These are phyloP conservation scores for Heliopora coerulea DNA, from an alignment of 92 coral and sea anemone genomes.

Conservation along the genomic window DNA sequence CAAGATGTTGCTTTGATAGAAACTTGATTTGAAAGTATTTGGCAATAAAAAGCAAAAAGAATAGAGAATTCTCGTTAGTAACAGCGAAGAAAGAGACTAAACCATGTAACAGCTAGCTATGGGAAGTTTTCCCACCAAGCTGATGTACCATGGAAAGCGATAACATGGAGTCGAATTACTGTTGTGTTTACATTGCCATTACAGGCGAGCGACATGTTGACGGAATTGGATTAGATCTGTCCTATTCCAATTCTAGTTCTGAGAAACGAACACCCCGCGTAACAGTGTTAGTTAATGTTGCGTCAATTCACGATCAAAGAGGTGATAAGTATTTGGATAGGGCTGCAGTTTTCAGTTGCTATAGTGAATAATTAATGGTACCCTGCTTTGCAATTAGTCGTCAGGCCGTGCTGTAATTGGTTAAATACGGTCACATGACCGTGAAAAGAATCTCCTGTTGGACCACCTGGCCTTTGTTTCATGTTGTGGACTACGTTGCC, in stretches of 20 bases:
- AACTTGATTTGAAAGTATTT: too few species aligned
- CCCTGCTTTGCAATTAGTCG: constrained; percentile 42
- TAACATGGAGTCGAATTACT: constrained; percentile 14
- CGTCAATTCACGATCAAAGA: too few species aligned
- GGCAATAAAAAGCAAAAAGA: too few species aligned
- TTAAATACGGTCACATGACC: constrained; percentile 65
- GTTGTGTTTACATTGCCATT: too few species aligned
- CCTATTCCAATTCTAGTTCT: not conserved
- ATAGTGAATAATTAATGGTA: constrained; percentile 45
- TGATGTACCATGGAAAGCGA: too few species aligned
- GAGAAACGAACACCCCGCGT: not conserved
- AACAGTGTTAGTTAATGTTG: too few species aligned
- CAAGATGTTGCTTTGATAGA: too few species aligned
- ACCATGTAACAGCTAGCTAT: too few species aligned
- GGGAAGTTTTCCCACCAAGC: too few species aligned
- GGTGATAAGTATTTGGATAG: not conserved
- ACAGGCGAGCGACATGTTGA: too few species aligned
- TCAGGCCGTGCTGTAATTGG: constrained; percentile 61
- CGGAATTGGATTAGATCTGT: not conserved
- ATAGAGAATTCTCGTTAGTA: too few species aligned
- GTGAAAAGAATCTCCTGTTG: constrained; percentile 71
- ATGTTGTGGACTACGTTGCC: constrained; percentile 49
- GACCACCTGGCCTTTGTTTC: constrained; percentile 99
- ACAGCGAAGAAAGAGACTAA: too few species aligned
- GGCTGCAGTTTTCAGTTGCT: constrained; percentile 13